Conservation (phyloP, 2,888 invertebrate species). For the Apodemia mormo region DNA sequence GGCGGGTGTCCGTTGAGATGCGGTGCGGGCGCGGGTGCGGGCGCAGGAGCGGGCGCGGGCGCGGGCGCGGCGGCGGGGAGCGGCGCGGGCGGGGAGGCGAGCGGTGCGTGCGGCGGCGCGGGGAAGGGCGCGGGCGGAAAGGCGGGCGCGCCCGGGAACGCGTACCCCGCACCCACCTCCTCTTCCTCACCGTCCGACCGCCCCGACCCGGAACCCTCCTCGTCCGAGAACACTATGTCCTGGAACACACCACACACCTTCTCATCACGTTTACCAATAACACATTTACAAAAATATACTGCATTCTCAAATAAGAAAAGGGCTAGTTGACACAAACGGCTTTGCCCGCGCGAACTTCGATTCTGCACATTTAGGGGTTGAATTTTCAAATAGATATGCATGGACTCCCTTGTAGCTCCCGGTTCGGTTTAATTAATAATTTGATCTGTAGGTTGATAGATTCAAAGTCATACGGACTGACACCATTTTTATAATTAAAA, state of each 20-base stretch:
- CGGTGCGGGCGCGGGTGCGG: constrained; percentile 37
- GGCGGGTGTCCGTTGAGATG: constrained; percentile 42
- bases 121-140: constrained; percentile 41
- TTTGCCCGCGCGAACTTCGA: no score
- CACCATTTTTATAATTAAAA: no score
- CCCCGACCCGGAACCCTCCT: constrained; percentile 75
- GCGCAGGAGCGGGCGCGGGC: constrained; percentile 42
- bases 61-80: constrained; percentile 36
- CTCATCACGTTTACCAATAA: no score
- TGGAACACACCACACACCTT: constrained; percentile 35
- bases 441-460: no score
- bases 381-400: no score
- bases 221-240: constrained; percentile 83
- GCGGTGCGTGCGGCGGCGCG: constrained; percentile 39
- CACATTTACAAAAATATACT: no score
- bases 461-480: no score
- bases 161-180: constrained; percentile 52
- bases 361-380: no score
- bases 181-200: constrained; percentile 87
- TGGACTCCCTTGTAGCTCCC: no score
- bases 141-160: constrained; percentile 41
- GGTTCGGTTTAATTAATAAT: no score
- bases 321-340: no score
- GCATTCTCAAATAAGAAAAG: no score
- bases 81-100: constrained; percentile 49